Evolutionary conservation across 1,140 invertebrate genomes (phyloP).

Genomic region (Atta colombica): DNA sequence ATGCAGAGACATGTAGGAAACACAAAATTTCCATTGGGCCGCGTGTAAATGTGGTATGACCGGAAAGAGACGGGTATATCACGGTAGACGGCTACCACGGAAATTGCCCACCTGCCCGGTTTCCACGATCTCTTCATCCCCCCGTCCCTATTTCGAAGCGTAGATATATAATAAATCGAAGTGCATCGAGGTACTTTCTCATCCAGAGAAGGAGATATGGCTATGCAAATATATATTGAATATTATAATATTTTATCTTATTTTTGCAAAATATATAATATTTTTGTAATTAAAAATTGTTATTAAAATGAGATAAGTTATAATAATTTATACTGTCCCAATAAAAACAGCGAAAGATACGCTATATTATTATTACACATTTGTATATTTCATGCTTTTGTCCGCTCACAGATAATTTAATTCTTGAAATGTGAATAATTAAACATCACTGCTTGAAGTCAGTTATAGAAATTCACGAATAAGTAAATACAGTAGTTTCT

Average conservation of each 20-base stretch:
- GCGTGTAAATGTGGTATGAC: slow-evolving; percentile 37
- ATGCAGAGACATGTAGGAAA: slow-evolving; percentile 38
- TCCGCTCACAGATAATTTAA: slow-evolving; percentile 14
- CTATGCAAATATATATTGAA: background rate
- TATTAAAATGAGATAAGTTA: slow-evolving; percentile 29
- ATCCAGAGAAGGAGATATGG: slow-evolving; percentile 25
- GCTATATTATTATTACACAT: background rate
- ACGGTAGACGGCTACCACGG: slow-evolving; percentile 63
- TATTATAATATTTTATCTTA: slow-evolving; percentile 26
- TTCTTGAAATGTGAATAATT: slow-evolving; percentile 35
- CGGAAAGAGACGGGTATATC: slow-evolving; percentile 54
- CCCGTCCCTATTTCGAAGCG: slow-evolving; percentile 41
- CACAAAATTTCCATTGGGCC: slow-evolving; percentile 51
- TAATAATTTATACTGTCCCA: background rate
- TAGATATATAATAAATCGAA: slow-evolving; percentile 61
- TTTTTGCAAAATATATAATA: background rate
- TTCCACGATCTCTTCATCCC: slow-evolving; percentile 68
- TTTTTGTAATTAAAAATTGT: background rate
- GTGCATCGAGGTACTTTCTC: slow-evolving; percentile 40
- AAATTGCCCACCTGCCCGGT: slow-evolving; percentile 68
- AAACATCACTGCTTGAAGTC: background rate
- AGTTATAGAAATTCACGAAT: slow-evolving; percentile 1
- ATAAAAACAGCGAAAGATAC: background rate
- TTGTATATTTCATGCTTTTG: slow-evolving; percentile 1
- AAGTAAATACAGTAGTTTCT: slow-evolving; percentile 17